Evolutionary conservation across 2,797 vertebrate species (phyloP).

Genomic region (Hafferia zeledoni): DNA sequence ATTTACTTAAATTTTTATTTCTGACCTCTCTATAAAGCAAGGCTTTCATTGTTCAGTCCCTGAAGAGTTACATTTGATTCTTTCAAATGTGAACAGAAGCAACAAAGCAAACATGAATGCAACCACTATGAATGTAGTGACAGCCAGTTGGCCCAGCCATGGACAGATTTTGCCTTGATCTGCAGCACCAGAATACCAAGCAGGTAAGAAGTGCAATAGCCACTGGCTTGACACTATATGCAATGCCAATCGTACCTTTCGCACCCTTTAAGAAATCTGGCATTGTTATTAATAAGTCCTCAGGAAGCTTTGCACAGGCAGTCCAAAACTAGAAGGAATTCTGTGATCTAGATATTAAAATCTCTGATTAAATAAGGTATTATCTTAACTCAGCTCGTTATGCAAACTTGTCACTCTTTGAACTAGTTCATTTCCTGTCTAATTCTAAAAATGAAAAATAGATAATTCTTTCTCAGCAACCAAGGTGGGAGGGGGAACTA

Average conservation of each 20-base stretch:
- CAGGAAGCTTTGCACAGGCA: not conserved
- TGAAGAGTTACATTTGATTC: not conserved
- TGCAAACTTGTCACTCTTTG: not conserved
- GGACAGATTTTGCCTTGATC: not conserved
- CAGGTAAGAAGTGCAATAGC: not conserved
- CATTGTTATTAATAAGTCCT: not conserved
- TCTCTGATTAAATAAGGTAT: not conserved
- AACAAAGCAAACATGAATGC: not conserved
- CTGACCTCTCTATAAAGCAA: slow-evolving; percentile 35
- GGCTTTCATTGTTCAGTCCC: not conserved
- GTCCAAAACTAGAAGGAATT: not conserved
- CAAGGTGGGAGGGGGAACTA: not conserved
- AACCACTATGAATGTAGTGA: not conserved
- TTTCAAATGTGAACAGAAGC: not conserved
- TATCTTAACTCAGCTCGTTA: not conserved
- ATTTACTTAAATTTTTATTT: slow-evolving; percentile 54
- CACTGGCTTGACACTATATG: not conserved
- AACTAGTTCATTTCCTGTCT: not conserved
- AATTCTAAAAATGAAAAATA: not conserved
- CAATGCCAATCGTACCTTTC: fast-evolving
- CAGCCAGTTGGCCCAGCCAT: not conserved
- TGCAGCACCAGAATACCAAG: not conserved
- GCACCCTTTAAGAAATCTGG: not conserved
- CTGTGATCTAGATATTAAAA: not conserved
- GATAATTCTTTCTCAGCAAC: not conserved